Conservation (phyloP, 2,797 vertebrate species). For the Enteromius fasciolatus region DNA sequence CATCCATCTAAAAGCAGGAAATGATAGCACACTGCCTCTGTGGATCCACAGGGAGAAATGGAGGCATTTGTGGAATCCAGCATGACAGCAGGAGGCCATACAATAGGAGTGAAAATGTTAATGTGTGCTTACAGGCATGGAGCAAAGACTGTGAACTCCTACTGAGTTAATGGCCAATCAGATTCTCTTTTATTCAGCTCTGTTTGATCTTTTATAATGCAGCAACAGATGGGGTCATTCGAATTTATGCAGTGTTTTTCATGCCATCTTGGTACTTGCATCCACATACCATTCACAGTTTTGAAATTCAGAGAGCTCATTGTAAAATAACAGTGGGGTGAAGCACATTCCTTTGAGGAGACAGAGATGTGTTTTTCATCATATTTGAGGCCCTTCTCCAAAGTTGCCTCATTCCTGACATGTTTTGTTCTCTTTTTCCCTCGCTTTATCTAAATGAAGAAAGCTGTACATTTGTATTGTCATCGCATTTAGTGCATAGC, state of each 20-base stretch:
- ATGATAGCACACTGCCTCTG: slow-evolving; percentile 39
- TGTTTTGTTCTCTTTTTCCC: slow-evolving; percentile 29
- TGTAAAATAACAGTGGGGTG: slow-evolving; percentile 12
- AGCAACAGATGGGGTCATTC: slow-evolving; percentile 43
- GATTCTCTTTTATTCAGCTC: slow-evolving; percentile 34
- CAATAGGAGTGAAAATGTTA: slow-evolving; percentile 58
- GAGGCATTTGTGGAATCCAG: slow-evolving; percentile 59
- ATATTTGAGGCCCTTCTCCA: slow-evolving; percentile 50
- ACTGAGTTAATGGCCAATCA: slow-evolving; percentile 55
- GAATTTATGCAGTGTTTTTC: slow-evolving; percentile 27
- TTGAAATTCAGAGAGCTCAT: slow-evolving; percentile 18
- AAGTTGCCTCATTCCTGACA: slow-evolving; percentile 45
- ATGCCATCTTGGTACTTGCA: slow-evolving; percentile 15
- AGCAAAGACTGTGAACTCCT: slow-evolving; percentile 48
- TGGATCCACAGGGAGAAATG: slow-evolving; percentile 47
- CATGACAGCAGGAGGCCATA: slow-evolving; percentile 54
- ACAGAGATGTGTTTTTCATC: slow-evolving; percentile 47
- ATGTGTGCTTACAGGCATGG: slow-evolving; percentile 48
- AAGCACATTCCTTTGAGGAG: slow-evolving; percentile 28
- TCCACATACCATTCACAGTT: slow-evolving; percentile 3
- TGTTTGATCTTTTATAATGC: slow-evolving; percentile 49
- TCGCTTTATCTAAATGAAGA: background rate
- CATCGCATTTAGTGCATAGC: background rate
- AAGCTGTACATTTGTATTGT: background rate
- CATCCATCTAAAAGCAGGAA: slow-evolving; percentile 56